Base-by-base conservation (phyloP, 2,797 vertebrate species). In the Chiroxiphia lanceolata region DNA sequence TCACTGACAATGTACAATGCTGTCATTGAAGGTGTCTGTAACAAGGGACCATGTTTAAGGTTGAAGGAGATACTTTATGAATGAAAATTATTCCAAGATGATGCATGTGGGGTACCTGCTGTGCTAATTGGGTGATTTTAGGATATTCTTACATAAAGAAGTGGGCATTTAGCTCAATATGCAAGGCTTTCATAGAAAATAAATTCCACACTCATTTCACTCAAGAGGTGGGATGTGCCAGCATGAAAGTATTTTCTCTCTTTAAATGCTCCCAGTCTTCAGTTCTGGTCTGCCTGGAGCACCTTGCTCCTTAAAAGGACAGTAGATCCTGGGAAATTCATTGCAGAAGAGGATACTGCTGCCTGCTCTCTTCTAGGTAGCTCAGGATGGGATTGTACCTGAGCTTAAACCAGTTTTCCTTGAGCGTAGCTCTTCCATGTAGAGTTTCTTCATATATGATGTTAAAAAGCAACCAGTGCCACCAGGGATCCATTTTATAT, bases 361-460 rank as follows among this genome's bases (percentile, higher is more conserved):
- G 33, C 19, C 8, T 2, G 0, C 74, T 79, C 53, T 42, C 44
- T 89, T 96, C 67, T 84, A 38, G 70, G 45, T 81, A 63, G 65
- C 44, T 79, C 34, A 61, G 70, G 72, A 71, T 91, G 83, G 51
- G 33, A 48, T 75, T 87, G 54, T 95, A 95, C 47, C 80, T 19
- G 65, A 94, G 47, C 92, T 93, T 82, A 86, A 65, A 84, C 40
- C 78, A 87, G 1, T 93, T 95, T 97, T 92, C 67, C 33, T 48
- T 92, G 48, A 77, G 40, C 0, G 0, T 50, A 60, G 36, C 82
- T 53, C 63, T 85, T 95, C 77, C 36, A 6, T 68, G 17, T 76
- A 77, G 78, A 94, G 22, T 81, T 86, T 54, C 50, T 84, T 87
- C 64, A 57, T 20, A 15, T 51, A 23, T 34, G 21, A 27, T 40